A percentile compares a stretch with the other conserved stretches of the same genome.
Evolutionary conservation across 1,140 invertebrate genomes (phyloP).

Genomic region (Zaprionus ornatus): DNA sequence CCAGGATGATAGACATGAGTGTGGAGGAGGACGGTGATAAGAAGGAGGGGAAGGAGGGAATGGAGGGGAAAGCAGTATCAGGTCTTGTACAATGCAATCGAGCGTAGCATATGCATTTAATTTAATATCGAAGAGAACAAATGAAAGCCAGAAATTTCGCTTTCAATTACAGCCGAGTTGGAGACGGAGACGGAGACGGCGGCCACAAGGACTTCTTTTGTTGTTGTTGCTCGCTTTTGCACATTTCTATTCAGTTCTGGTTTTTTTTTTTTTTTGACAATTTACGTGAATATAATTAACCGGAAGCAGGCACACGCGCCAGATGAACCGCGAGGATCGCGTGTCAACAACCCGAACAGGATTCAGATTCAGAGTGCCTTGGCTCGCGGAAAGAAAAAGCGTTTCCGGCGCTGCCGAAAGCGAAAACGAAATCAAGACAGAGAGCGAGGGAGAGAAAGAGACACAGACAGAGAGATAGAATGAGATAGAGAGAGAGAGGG

Average conservation of each 20-base stretch:
- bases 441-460: neutral
- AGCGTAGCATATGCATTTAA: conserved; percentile 68
- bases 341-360: conserved; percentile 71
- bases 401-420: conserved; percentile 71
- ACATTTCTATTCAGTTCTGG: conserved; percentile 17
- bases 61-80: conserved; percentile 6
- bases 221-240: conserved; percentile 46
- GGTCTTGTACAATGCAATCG: conserved; percentile 7
- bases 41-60: neutral
- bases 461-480: neutral
- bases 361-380: conserved; percentile 9
- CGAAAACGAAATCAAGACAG: conserved; percentile 56
- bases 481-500: neutral
- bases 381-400: conserved; percentile 65
- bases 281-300: conserved; percentile 75
- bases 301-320: conserved; percentile 75
- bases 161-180: conserved; percentile 46
- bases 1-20: conserved; percentile 35
- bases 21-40: conserved; percentile 13
- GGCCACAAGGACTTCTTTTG: conserved; percentile 2
- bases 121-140: conserved; percentile 47
- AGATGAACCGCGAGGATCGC: conserved; percentile 66
- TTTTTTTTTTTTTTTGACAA: conserved; percentile 49
- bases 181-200: neutral
- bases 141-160: conserved; percentile 70